These are phyloP conservation scores for Leucoraja ocellata DNA, from an alignment of 2,797 vertebrate genomes.

Conservation along the genomic window DNA sequence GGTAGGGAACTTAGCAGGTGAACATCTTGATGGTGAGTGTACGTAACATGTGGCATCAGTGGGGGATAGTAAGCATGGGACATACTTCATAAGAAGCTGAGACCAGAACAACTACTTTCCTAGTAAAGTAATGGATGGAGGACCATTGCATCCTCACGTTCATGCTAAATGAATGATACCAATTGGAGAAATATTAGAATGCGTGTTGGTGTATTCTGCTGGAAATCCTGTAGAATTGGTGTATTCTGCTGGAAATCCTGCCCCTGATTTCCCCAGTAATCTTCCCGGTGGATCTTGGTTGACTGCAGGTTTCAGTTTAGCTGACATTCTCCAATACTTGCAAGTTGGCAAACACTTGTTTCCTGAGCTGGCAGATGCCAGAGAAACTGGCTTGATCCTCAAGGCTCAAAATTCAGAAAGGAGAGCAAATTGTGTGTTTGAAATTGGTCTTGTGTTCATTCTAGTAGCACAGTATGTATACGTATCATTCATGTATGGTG, in stretches of 20 bases:
- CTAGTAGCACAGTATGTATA: background rate
- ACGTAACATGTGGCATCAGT: background rate
- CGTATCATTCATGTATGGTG: too few species aligned
- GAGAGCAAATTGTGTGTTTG: background rate
- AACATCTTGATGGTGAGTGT: background rate
- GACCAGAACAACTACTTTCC: background rate
- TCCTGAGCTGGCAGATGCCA: background rate
- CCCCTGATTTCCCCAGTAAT: background rate
- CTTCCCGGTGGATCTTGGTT: background rate
- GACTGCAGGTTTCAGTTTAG: background rate
- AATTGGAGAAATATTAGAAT: background rate
- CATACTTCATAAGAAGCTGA: background rate
- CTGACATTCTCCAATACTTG: background rate
- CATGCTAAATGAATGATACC: background rate
- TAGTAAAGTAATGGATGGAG: too few species aligned
- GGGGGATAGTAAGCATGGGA: too few species aligned
- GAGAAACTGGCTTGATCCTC: background rate
- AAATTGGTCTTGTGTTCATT: background rate
- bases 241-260: background rate
- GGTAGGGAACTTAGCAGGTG: background rate
- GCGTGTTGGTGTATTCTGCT: background rate
- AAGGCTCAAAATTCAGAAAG: background rate
- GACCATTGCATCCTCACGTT: background rate
- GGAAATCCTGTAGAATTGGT: background rate
- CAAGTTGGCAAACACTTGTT: background rate